A percentile compares a stretch with the other conserved stretches of the same genome.
phyloP scores from a whole-genome alignment of 1,140 invertebrate genomes.

The Drosophila truncata region DNA sequence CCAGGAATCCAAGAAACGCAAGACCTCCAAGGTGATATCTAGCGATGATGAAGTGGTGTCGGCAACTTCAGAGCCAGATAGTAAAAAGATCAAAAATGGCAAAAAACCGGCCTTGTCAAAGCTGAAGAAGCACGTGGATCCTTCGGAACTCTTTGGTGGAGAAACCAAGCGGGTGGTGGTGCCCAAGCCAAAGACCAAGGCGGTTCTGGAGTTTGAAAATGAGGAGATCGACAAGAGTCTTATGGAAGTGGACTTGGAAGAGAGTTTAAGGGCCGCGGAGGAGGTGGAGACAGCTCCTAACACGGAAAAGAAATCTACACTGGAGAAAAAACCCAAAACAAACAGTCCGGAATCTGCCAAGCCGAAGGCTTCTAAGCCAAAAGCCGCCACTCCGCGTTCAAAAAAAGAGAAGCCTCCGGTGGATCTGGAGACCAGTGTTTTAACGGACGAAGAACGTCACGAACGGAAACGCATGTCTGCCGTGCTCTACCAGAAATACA shows the following conservation, averaged over 20 bases:
- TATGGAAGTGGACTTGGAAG: constrained; percentile 71
- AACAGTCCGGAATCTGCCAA: constrained; percentile 27
- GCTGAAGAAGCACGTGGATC: constrained; percentile 68
- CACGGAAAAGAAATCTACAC: background rate
- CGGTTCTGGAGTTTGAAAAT: constrained; percentile 65
- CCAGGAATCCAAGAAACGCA: constrained; percentile 36
- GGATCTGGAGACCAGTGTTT: constrained; percentile 73
- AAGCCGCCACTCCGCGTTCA: constrained; percentile 39
- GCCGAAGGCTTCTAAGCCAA: constrained; percentile 27
- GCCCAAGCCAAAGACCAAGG: constrained; percentile 62
- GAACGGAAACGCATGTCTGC: constrained; percentile 88
- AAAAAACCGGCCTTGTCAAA: constrained; percentile 71
- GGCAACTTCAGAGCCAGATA: constrained; percentile 12
- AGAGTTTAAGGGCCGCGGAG: constrained; percentile 17
- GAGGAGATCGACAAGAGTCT: constrained; percentile 71
- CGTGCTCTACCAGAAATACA: constrained; percentile 90
- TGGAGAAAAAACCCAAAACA: constrained; percentile 28
- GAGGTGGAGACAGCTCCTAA: background rate
- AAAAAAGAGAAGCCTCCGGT: constrained; percentile 47
- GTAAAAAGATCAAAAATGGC: constrained; percentile 23
- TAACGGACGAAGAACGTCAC: constrained; percentile 88
- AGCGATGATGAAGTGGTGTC: constrained; percentile 26
- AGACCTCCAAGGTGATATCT: constrained; percentile 13
- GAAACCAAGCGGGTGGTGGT: constrained; percentile 71
- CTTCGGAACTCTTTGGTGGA: constrained; percentile 69